Evolutionary conservation across 2,113 vertebrate species (phyloP), one percentile per base, ranked within the genome.

Genomic region (Panthera leo): DNA sequence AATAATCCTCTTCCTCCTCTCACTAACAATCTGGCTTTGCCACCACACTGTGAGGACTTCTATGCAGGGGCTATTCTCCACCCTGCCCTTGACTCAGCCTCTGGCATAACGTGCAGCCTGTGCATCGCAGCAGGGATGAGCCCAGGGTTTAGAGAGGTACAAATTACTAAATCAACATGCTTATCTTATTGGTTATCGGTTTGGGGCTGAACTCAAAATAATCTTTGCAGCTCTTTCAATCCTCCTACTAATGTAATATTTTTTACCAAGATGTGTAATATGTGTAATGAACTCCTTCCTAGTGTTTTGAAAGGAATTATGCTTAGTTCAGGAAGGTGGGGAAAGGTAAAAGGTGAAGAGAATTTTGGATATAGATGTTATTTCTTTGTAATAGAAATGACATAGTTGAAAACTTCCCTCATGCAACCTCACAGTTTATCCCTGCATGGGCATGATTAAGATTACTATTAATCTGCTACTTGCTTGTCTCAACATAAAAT

Each of bases 391-490:
- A 70, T 55, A 63, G 2, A 39, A 34, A 67, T 67, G 65, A 36
- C 58, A 61, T 29, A 48, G 75, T 48, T 48, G 63, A 70, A 48
- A 0, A 79, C 8, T 89, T 53, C 12, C 27, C 1, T 94, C 29
- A 1, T 31, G 29, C 10, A 95, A 9, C 45, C 31, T 90, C 55
- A 84, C 51, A 45, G 61, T 8, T 31, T 34, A 80, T 51, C 8
- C 68, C 63, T 23, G 42, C 84, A 48, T 67, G 18, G 34, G 27
- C 71, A 84, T 61, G 25, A 85, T 83, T 70, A 84, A 84, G 48
- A 76, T 94, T 53, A 91, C 34, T 87, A 55, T 90, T 88, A 92
- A 97, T 31, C 67, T 85, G 55, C 36, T 65, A 73, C 75, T 92
- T 83, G 34, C 11, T 34, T 93, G 27, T 42, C 31, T 87, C 70